These are phyloP conservation scores for Anableps anableps DNA, from an alignment of 2,797 vertebrate species.

Conservation along the genomic window DNA sequence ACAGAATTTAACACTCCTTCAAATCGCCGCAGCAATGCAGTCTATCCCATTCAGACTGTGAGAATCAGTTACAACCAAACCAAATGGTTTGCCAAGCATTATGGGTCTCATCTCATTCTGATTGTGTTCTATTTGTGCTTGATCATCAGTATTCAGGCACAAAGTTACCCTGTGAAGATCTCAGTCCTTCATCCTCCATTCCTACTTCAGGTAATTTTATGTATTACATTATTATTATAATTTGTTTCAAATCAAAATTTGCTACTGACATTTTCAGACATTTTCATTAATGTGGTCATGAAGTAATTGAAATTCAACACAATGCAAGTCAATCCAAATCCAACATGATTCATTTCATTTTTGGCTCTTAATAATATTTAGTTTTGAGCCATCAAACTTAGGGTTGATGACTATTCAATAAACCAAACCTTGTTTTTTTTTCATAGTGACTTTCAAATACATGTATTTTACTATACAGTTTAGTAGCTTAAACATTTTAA, in stretches of 20 bases:
- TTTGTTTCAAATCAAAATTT: background rate
- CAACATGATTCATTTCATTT: background rate
- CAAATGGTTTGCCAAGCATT: slow-evolving; percentile 5
- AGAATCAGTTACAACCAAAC: slow-evolving; percentile 35
- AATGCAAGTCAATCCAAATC: too few species aligned
- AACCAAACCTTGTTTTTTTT: background rate
- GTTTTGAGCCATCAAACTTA: background rate
- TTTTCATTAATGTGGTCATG: background rate
- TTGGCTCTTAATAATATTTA: background rate
- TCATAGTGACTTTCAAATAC: background rate
- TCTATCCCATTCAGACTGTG: slow-evolving; percentile 55
- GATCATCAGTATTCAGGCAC: slow-evolving; percentile 69
- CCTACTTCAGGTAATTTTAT: slow-evolving; percentile 70
- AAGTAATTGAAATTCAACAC: too few species aligned
- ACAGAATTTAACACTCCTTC: slow-evolving; percentile 71
- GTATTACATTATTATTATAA: background rate
- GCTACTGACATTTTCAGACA: too few species aligned
- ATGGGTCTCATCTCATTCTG: slow-evolving; percentile 26
- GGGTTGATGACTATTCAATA: background rate
- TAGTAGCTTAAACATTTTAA: too few species aligned
- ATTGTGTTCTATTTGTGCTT: slow-evolving; percentile 35
- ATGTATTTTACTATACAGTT: too few species aligned
- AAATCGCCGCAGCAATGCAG: slow-evolving; percentile 21
- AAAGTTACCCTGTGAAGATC: slow-evolving; percentile 66
- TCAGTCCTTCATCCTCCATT: slow-evolving; percentile 57